Conservation (phyloP, 1,140 invertebrate species). For the Caenorhabditis tropicalis region DNA sequence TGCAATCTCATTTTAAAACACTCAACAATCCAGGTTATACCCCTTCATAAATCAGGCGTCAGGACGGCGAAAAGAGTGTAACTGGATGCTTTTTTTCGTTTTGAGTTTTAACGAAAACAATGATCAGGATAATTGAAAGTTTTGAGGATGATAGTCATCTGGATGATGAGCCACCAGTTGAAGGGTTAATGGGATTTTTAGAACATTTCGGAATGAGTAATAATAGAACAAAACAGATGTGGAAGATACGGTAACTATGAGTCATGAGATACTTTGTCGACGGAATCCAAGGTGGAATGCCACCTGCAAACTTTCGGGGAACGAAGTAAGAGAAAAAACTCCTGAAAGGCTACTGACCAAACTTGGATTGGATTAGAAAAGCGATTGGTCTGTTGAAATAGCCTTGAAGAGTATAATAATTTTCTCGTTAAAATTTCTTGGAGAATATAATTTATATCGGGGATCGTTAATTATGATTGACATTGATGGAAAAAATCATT, state of each 20-base stretch:
- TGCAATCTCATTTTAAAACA: neutral
- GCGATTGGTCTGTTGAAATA: no score
- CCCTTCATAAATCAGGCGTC: constrained; percentile 36
- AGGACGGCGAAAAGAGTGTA: neutral
- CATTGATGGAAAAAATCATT: no score
- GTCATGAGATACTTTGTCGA: neutral
- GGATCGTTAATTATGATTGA: no score
- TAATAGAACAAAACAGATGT: neutral
- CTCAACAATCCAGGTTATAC: neutral
- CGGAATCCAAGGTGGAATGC: neutral
- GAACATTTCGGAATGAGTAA: neutral
- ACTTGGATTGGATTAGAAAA: no score
- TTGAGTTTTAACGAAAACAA: neutral
- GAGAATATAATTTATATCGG: no score
- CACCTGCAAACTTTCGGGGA: no score
- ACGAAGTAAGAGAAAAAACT: no score
- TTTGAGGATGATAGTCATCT: neutral
- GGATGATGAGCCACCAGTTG: neutral
- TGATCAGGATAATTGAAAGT: neutral
- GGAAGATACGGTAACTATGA: neutral
- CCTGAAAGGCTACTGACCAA: no score
- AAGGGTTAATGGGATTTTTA: neutral
- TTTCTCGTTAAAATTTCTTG: no score
- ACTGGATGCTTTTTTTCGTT: neutral
- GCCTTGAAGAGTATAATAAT: no score